Evolutionary conservation across 1,140 invertebrate genomes (phyloP).

Genomic region (Hermetia illucens): DNA sequence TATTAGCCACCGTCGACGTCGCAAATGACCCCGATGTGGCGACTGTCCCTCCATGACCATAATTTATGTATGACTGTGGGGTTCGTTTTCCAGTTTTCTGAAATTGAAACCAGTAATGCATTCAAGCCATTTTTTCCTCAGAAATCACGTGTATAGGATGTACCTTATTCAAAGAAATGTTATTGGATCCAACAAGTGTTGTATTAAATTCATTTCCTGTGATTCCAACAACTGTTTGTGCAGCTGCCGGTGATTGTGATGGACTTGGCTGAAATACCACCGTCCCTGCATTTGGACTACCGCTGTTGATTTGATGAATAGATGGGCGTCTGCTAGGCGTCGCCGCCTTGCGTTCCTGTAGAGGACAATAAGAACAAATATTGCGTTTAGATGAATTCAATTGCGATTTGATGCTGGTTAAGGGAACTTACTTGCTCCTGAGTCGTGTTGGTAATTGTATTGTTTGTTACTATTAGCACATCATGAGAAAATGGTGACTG

Average conservation of each 20-base stretch:
- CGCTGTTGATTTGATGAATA: constrained; percentile 27
- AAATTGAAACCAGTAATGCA: constrained; percentile 3
- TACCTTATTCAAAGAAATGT: constrained; percentile 30
- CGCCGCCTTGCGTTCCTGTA: constrained; percentile 29
- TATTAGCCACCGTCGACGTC: constrained; percentile 27
- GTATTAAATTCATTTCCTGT: constrained; percentile 30
- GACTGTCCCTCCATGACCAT: constrained; percentile 9
- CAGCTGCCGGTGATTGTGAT: constrained; percentile 29
- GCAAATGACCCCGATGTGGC: constrained; percentile 25
- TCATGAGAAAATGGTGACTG: constrained; percentile 30
- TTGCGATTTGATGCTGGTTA: no score
- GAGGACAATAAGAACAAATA: constrained; percentile 1
- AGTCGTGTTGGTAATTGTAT: constrained; percentile 27
- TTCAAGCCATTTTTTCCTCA: no score
- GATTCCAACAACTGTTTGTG: constrained; percentile 28
- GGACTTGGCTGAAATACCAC: constrained; percentile 31
- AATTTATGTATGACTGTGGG: constrained; percentile 11
- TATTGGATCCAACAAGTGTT: constrained; percentile 29
- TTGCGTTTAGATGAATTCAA: no score
- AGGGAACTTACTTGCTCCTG: constrained; percentile 29
- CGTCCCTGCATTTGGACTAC: constrained; percentile 29
- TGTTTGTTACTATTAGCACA: constrained; percentile 30
- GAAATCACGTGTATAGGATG: no score
- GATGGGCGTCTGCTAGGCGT: constrained; percentile 30
- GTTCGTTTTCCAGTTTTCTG: constrained; percentile 27